These are phyloP conservation scores for Halictus rubicundus DNA, from an alignment of 1,140 invertebrate genomes.

Conservation along the genomic window DNA sequence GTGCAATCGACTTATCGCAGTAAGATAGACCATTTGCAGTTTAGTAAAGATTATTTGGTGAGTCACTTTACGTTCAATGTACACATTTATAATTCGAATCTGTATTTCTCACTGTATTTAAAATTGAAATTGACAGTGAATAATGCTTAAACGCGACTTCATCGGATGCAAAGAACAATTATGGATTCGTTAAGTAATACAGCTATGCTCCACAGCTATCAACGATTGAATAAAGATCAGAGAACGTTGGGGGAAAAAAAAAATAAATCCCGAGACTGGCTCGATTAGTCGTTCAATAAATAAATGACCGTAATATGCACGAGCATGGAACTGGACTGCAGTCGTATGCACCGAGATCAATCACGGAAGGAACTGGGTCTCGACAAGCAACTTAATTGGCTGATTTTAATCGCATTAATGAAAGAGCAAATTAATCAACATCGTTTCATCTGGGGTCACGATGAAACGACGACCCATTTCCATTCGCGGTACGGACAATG, in stretches of 20 bases:
- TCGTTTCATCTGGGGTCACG: constrained; percentile 46
- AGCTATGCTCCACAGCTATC: no score
- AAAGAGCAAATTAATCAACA: constrained; percentile 46
- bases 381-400: constrained; percentile 53
- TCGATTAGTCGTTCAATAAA: constrained; percentile 10
- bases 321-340: constrained; percentile 1
- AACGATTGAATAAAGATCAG: not conserved
- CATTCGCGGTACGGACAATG: constrained; percentile 42
- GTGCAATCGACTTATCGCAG: no score
- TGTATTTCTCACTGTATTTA: no score
- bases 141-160: no score
- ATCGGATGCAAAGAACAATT: no score
- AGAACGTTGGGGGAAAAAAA: not conserved
- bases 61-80: no score
- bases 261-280: constrained; percentile 7
- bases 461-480: constrained; percentile 70
- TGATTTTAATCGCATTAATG: constrained; percentile 63
- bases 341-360: constrained; percentile 16
- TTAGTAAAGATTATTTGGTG: no score
- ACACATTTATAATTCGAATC: no score
- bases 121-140: no score
- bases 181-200: no score
- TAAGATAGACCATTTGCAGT: no score
- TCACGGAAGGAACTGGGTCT: constrained; percentile 32
- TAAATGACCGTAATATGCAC: constrained; percentile 14